Evolutionary conservation across 2,888 invertebrate genomes (phyloP).

Genomic region (Drosophila algonquin): DNA sequence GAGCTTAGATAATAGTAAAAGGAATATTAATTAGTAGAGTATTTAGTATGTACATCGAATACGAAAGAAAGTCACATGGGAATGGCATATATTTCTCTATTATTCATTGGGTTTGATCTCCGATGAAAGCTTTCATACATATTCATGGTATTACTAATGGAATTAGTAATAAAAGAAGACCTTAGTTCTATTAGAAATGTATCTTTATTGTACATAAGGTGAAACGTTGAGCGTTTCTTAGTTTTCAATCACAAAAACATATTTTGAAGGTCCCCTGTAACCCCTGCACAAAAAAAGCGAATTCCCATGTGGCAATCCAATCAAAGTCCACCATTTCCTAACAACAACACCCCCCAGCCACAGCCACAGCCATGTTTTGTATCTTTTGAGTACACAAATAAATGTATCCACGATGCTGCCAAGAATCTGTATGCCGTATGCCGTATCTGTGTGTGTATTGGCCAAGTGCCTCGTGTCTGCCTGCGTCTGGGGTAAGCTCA

Average conservation of each 20-base stretch:
- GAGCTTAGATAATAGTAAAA: not conserved
- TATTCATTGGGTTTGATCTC: not conserved
- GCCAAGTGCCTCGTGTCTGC: conserved; percentile 10
- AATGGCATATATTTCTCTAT: not conserved
- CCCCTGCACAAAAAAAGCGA: not conserved
- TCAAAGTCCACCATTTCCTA: conserved; percentile 25
- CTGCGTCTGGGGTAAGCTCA: conserved; percentile 30
- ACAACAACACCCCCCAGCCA: not conserved
- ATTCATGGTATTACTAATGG: not conserved
- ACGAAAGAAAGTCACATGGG: not conserved
- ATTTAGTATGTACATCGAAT: not conserved
- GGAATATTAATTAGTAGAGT: not conserved
- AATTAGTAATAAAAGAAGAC: not conserved
- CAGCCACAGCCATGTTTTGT: conserved; percentile 12
- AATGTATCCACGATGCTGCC: conserved; percentile 11
- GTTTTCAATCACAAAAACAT: not conserved
- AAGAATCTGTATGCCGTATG: conserved; percentile 3
- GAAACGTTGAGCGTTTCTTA: not conserved
- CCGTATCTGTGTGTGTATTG: conserved; percentile 17
- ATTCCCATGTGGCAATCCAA: not conserved
- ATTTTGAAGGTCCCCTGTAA: not conserved
- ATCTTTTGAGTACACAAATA: conserved; percentile 8
- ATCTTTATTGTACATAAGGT: not conserved
- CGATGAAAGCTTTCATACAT: not conserved
- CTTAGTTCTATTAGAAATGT: not conserved